phyloP scores from a whole-genome alignment of 2,797 vertebrate species.

The Meda fulgida region DNA sequence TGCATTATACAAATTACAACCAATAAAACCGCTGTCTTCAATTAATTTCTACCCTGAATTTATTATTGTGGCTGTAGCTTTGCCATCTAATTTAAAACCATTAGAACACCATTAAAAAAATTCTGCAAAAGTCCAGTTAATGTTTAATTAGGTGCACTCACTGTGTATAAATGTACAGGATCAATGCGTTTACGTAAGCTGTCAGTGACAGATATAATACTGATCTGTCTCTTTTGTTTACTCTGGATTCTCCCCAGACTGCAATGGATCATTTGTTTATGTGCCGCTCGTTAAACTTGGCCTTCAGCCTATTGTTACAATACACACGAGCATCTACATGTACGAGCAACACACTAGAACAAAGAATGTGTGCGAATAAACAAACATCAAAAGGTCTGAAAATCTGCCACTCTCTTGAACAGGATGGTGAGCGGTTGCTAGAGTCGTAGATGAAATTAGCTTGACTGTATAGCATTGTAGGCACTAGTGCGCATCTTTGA shows the following conservation, averaged over 20 bases:
- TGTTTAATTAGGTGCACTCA: background rate
- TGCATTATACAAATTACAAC: background rate
- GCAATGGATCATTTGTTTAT: constrained; percentile 44
- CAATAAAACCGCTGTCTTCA: background rate
- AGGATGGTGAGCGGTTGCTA: constrained; percentile 21
- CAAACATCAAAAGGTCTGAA: constrained; percentile 50
- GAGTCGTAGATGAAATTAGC: constrained; percentile 44
- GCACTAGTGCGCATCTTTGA: constrained; percentile 32
- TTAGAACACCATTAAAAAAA: background rate
- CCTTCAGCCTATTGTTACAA: constrained; percentile 45
- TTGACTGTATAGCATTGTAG: constrained; percentile 18
- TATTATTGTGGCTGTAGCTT: background rate
- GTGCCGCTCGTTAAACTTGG: constrained; percentile 38
- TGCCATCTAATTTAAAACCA: background rate
- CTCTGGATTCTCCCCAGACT: constrained; percentile 35
- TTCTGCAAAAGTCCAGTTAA: background rate
- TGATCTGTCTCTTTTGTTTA: constrained; percentile 39
- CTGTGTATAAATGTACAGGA: background rate
- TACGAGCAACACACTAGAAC: constrained; percentile 31
- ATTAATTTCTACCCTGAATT: background rate
- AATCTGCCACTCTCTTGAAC: constrained; percentile 51
- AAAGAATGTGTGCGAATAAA: constrained; percentile 44
- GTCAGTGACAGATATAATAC: constrained; percentile 36
- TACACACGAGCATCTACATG: constrained; percentile 38
- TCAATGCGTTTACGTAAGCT: constrained; percentile 17